These are phyloP conservation scores for Suricata suricatta DNA, from an alignment of 2,113 vertebrate genomes.

Conservation along the genomic window DNA sequence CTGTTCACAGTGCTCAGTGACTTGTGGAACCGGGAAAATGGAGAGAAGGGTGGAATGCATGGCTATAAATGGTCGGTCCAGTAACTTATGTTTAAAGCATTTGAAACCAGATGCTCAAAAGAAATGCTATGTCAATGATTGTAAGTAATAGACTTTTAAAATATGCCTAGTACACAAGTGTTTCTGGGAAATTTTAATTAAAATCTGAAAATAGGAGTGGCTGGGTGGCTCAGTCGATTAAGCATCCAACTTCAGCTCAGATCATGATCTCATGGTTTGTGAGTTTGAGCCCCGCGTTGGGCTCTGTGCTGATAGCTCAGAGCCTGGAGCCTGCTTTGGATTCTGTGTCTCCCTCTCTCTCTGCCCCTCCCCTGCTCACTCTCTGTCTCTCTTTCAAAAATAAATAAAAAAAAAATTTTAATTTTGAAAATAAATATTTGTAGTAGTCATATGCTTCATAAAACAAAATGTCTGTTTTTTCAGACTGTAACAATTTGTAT, in stretches of 20 bases:
- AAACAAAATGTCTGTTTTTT: conserved; percentile 11
- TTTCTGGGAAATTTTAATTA: conserved; percentile 39
- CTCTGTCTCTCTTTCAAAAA: too few species aligned
- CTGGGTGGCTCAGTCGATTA: too few species aligned
- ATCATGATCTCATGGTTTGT: too few species aligned
- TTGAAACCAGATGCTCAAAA: conserved; percentile 90
- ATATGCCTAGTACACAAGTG: not conserved
- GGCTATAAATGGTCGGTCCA: conserved; percentile 85
- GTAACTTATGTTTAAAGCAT: conserved; percentile 88
- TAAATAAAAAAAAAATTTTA: too few species aligned
- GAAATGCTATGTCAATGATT: conserved; percentile 89
- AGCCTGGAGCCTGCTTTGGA: too few species aligned
- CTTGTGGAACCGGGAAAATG: conserved; percentile 91
- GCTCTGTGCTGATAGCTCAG: too few species aligned
- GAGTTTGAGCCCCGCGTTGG: too few species aligned
- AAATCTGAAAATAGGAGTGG: conserved; percentile 44
- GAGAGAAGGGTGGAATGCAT: conserved; percentile 90
- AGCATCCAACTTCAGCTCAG: too few species aligned
- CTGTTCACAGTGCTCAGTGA: conserved; percentile 91
- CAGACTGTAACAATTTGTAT: not conserved
- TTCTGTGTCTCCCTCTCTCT: too few species aligned
- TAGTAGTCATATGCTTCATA: not conserved
- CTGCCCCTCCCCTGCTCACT: too few species aligned
- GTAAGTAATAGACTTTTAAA: conserved; percentile 86
- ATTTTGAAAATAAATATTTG: conserved; percentile 37